Percentiles rank a stretch among this genome's conserved stretches.
Conservation (phyloP, 2,888 invertebrate genomes). For the Polyploca ridens region DNA sequence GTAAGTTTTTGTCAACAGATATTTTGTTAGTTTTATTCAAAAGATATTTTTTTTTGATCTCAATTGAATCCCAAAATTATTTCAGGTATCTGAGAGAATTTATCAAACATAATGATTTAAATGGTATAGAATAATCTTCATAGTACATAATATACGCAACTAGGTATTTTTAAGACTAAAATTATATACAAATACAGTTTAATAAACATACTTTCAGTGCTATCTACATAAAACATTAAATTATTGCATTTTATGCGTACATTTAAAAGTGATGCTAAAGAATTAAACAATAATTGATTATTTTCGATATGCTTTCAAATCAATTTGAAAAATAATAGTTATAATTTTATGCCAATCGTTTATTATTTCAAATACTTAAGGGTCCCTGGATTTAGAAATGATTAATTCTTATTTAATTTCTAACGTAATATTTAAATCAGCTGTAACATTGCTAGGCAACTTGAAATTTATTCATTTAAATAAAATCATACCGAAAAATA, state of each 20-base stretch:
- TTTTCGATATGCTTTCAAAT: not conserved
- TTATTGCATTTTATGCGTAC: slow-evolving; percentile 75
- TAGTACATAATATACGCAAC: not conserved
- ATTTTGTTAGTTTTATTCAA: too few relatives aligned
- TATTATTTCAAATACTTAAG: slow-evolving; percentile 33
- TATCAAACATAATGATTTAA: not conserved
- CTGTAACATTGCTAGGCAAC: slow-evolving; percentile 41
- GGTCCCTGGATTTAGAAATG: slow-evolving; percentile 59
- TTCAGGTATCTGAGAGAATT: not conserved
- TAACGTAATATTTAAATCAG: slow-evolving; percentile 14
- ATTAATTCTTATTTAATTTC: slow-evolving; percentile 28
- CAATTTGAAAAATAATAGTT: not conserved
- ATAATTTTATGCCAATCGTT: slow-evolving; percentile 17
- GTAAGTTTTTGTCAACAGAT: too few relatives aligned
- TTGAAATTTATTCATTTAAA: not conserved
- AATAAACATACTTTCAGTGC: slow-evolving; percentile 54
- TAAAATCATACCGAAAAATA: not conserved
- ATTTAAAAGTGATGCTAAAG: slow-evolving; percentile 19
- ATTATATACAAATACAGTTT: slow-evolving; percentile 59
- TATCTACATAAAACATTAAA: slow-evolving; percentile 55
- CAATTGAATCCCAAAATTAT: slow-evolving; percentile 4
- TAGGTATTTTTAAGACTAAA: slow-evolving; percentile 33
- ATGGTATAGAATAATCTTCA: not conserved
- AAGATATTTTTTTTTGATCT: not conserved
- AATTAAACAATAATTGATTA: not conserved